Conservation (phyloP, 1,140 invertebrate genomes). For the Drosophila pandora region DNA sequence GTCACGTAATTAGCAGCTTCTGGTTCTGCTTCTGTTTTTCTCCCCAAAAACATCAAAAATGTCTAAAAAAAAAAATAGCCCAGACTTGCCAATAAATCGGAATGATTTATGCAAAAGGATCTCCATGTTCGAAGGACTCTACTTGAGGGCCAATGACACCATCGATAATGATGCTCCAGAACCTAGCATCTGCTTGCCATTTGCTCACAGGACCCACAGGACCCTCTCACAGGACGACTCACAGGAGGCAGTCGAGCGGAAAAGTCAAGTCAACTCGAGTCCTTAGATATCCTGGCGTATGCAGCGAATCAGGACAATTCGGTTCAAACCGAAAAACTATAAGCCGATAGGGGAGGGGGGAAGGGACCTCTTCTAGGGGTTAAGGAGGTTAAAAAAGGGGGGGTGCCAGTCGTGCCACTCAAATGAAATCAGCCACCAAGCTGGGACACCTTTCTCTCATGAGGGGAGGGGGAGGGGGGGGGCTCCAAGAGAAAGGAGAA, state of each 20-base stretch:
- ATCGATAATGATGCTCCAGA: conserved; percentile 62
- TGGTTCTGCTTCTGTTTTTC: conserved; percentile 24
- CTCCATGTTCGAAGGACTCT: conserved; percentile 9
- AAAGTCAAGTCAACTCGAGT: conserved; percentile 67
- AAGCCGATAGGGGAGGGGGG: not conserved
- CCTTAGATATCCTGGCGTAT: conserved; percentile 39
- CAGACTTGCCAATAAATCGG: conserved; percentile 10
- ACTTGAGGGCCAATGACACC: conserved; percentile 61
- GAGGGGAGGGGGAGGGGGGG: not conserved
- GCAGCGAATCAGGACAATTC: conserved; percentile 36
- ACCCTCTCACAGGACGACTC: conserved; percentile 19
- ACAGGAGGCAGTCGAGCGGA: conserved; percentile 57
- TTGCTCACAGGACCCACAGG: conserved; percentile 22
- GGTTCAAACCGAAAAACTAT: conserved; percentile 38
- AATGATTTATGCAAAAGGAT: conserved; percentile 29
- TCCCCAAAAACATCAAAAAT: conserved; percentile 21
- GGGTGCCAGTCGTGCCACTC: conserved; percentile 37
- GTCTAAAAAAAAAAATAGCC: not conserved
- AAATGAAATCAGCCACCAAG: conserved; percentile 46
- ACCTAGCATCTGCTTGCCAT: conserved; percentile 39
- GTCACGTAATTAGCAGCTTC: conserved; percentile 76
- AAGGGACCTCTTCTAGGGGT: not conserved
- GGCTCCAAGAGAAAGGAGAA: too few relatives aligned
- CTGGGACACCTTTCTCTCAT: conserved; percentile 4
- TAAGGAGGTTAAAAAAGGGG: conserved; percentile 1